Conservation (phyloP, 23 tunicate species). For the Ascidia mentula region DNA sequence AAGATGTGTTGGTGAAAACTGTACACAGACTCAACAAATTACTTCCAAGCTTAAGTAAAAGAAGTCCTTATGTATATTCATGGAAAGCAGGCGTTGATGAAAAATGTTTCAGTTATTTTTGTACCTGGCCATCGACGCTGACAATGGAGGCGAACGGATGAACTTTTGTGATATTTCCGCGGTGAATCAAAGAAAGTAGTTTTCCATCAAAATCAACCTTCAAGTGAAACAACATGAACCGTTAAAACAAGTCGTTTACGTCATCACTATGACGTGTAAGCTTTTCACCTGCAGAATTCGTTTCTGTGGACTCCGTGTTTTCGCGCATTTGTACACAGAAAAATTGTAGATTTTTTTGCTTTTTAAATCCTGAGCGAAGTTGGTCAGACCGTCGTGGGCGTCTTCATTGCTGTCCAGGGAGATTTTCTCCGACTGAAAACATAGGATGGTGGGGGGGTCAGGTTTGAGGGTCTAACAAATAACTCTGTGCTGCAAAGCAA, state of each 20-base stretch:
- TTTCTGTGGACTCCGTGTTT: conserved; percentile 49
- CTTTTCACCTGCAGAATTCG: conserved; percentile 52
- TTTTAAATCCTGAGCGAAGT: conserved; percentile 23
- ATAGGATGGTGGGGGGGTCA: no score
- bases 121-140: conserved; percentile 57
- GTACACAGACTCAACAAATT: no score
- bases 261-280: no score
- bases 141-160: conserved; percentile 39
- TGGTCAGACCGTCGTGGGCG: not conserved
- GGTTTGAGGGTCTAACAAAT: no score
- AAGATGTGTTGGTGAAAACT: no score
- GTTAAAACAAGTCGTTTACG: no score
- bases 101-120: not conserved
- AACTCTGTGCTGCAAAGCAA: no score
- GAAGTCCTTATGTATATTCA: no score
- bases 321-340: conserved; percentile 39
- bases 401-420: not conserved
- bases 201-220: conserved; percentile 70
- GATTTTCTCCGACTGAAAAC: not conserved
- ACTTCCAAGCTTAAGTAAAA: no score
- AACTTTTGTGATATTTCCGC: conserved; percentile 41
- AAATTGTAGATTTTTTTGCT: conserved; percentile 62
- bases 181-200: conserved; percentile 46
- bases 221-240: no score
- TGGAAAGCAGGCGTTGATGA: not conserved